These are phyloP conservation scores for Ophioninae sp. DNA, from an alignment of 2,888 invertebrate genomes.

Conservation along the genomic window DNA sequence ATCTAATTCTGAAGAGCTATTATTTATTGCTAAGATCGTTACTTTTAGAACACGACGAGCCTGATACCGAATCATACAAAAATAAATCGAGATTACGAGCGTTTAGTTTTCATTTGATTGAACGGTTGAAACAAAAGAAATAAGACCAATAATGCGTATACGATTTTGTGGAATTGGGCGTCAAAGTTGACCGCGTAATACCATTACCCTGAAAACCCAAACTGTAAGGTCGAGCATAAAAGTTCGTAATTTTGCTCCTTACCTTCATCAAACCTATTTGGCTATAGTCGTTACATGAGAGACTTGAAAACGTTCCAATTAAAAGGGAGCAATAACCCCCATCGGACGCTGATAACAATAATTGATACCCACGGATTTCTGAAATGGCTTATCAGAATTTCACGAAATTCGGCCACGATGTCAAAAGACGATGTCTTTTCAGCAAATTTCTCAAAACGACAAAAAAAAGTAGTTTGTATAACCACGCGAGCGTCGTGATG, in stretches of 20 bases:
- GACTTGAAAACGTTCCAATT: not conserved
- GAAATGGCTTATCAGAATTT: no score
- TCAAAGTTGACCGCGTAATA: slow-evolving; percentile 58
- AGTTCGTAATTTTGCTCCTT: slow-evolving; percentile 12
- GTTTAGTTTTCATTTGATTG: not conserved
- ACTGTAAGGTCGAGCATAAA: slow-evolving; percentile 55
- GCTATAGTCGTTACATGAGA: not conserved
- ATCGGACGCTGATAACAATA: no score
- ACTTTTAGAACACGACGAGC: not conserved
- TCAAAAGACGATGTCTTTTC: no score
- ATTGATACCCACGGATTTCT: no score
- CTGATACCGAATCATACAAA: not conserved
- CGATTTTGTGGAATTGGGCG: slow-evolving; percentile 58
- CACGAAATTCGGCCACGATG: no score
- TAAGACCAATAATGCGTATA: slow-evolving; percentile 29
- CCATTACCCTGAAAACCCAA: slow-evolving; percentile 66
- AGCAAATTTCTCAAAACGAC: no score
- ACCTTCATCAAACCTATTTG: not conserved
- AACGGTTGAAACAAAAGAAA: not conserved
- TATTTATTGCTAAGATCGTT: not conserved
- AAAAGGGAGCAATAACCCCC: not conserved
- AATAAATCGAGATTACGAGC: not conserved
- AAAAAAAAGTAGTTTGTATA: no score
- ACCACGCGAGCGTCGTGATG: no score
- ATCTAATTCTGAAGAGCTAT: not conserved